phyloP scores from a whole-genome alignment of 2,113 vertebrate species.

The Phalacrocorax brasilianus region DNA sequence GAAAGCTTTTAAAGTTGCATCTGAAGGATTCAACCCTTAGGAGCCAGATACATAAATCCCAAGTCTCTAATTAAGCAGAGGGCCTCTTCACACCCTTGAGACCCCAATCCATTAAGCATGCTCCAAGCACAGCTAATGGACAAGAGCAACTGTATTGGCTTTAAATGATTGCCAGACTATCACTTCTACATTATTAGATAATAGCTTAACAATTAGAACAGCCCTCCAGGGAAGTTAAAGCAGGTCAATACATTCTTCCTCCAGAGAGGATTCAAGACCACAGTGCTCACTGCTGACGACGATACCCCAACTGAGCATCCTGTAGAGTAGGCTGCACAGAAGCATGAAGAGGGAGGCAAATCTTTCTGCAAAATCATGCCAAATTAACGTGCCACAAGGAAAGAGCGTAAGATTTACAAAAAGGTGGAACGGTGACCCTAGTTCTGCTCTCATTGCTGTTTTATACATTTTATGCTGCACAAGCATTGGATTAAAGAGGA shows the following conservation, averaged over 20 bases:
- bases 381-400: neutral
- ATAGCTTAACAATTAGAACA: neutral
- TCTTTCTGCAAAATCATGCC: neutral
- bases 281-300: accelerated
- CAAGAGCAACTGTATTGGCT: neutral
- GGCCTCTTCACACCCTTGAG: neutral
- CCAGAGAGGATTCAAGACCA: neutral
- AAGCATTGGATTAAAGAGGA: neutral
- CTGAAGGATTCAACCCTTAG: neutral
- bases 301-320: neutral
- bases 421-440: neutral
- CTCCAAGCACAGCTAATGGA: neutral
- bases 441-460: neutral
- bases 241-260: neutral
- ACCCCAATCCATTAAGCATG: neutral
- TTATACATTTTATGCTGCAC: neutral
- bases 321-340: neutral
- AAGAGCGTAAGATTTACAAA: neutral
- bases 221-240: neutral
- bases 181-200: neutral
- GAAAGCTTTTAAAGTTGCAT: neutral
- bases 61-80: neutral
- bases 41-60: neutral
- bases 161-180: neutral
- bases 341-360: neutral